Base-by-base conservation (phyloP, 2,888 invertebrate genomes). In the Sphaerophoria taeniata region DNA sequence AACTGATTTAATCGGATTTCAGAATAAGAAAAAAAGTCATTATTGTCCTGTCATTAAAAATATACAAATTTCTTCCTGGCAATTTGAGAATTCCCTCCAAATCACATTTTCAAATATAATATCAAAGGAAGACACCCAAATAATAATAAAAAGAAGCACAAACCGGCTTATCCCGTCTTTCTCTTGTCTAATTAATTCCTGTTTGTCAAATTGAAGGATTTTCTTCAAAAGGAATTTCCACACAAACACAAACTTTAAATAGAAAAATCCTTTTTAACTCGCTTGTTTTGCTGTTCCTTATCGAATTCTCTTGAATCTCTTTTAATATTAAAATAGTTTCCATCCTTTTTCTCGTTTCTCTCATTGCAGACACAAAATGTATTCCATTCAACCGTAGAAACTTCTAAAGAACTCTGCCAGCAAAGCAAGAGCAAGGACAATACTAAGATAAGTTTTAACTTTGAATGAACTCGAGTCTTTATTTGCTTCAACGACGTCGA, bases 321-420 rank as follows among this genome's bases (percentile, higher is more conserved):
- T 24, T 24, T 24, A 2, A 24, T 79, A 76, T 84, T 79, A 79
- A 79, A 79, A 79, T 79, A 75, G 84, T 84, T 84, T 56, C 61
- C 61, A 56, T 71, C 71, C 75, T 56, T 33, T 56, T 61, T 74
- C 69, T 71, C 55, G 24, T 75, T 31, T 51, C 60, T 69, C 6
- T 45, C 45, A 71, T 83, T 84, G 51, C 80, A 84, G 84, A 63
- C 45, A 53, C 47, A 45, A 43, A 31, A 16, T 49, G 11, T 43
- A n/a, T 53, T 39, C 51, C 24, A 67, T 67, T 53, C 24, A 67
- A 67, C 36, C 36, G 3, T 9, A 53, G 34, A 53, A 34, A 56
- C 33, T 65, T 49, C 9, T 31, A 6, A 16, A 14, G 24, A 56
- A 53, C 33, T 12, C 16, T 6, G 6, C 6, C 12, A 61, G 34